Evolutionary conservation across 2,113 vertebrate genomes (phyloP), one percentile per base, ranked within the genome.

Genomic region (Sturnira hondurensis): DNA sequence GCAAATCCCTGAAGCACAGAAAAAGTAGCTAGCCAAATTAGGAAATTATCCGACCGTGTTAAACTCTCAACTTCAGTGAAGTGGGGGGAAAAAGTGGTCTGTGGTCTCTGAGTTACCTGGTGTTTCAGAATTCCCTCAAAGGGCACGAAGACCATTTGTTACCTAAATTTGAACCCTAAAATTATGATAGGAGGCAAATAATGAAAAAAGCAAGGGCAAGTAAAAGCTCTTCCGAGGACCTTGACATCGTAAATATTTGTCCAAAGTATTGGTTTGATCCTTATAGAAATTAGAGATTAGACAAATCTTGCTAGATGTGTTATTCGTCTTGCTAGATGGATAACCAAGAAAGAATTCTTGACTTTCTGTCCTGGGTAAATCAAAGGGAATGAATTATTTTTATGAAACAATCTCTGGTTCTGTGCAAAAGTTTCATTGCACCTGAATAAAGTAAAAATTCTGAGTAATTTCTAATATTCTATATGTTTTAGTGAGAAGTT

Each of bases 381-480:
- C 43, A 96, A 68, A 77, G 7, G 22, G 81, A 78, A 94, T 91
- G 17, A 96, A 74, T 95, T 92, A 68, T 88, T 74, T 82, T 95
- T 94, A 95, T 90, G 61, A 97, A 71, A 70, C 80, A 54, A 87
- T 93, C 26, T 94, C 77, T 71, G 38, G 88, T 96, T 96, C 24
- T 83, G 12, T 47, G 78, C 93, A 95, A 15, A 93, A 95, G 88
- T 80, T 94, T 82, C 47, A 50, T 81, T 94, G 77, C 6, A 70
- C 94, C 73, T 77, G 28, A 95, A 95, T 77, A 96, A 97, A 96
- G 26, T 5, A 94, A 91, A 96, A 97, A 86, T 87, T 65, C 9
- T n/a, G 94, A 71, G 67, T 70, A 77, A 45, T 43, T 96, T 94
- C 88, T 95, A 93, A 80, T 86, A 68, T 3, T 91, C 4, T 9